A percentile compares a stretch with the other conserved stretches of the same genome.
phyloP scores from a whole-genome alignment of 2,797 vertebrate species.

The Gambusia yucatana region DNA sequence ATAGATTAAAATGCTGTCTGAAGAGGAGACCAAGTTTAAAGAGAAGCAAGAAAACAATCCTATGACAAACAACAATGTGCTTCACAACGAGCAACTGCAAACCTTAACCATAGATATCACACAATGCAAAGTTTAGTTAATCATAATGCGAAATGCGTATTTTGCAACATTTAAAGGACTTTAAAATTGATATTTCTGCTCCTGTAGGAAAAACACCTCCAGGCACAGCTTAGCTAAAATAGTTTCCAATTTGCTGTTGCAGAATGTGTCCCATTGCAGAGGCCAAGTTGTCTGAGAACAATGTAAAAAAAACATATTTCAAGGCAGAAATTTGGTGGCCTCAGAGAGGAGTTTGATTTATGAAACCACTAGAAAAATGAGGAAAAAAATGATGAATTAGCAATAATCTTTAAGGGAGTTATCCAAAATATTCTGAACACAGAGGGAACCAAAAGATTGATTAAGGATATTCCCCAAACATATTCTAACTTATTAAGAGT shows the following conservation, averaged over 20 bases:
- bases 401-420: background rate
- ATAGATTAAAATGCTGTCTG: constrained; percentile 18
- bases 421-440: constrained; percentile 1
- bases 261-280: constrained; percentile 18
- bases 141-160: background rate
- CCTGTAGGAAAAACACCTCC: constrained; percentile 23
- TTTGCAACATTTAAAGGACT: background rate
- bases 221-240: constrained; percentile 30
- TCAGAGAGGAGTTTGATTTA: constrained; percentile 33
- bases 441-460: background rate
- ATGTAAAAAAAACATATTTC: constrained; percentile 35
- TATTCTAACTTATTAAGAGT: background rate
- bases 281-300: constrained; percentile 25
- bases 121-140: background rate
- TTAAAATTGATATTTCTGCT: constrained; percentile 1
- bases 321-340: constrained; percentile 26
- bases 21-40: constrained; percentile 33
- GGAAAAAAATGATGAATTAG: background rate
- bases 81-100: constrained; percentile 12
- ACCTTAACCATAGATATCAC: background rate
- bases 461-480: background rate
- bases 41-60: constrained; percentile 10
- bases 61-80: background rate
- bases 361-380: constrained; percentile 12
- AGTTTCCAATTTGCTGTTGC: constrained; percentile 29